Conservation (phyloP, 2,888 invertebrate genomes). For the Drosophila pegasa region DNA sequence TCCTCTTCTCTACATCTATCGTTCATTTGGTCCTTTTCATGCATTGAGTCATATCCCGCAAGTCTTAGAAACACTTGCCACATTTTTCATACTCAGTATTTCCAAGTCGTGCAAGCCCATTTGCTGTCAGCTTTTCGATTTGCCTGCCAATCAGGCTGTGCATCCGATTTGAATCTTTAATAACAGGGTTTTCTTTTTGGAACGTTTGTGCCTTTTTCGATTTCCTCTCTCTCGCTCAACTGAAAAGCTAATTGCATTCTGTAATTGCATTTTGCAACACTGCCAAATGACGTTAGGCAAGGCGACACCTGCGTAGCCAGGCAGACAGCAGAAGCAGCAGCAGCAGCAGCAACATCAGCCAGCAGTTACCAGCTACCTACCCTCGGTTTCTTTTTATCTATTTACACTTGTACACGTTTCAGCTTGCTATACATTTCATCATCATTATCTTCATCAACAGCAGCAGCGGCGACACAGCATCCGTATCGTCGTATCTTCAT, state of each 20-base stretch:
- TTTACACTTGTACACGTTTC: constrained; percentile 80
- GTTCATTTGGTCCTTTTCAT: no score
- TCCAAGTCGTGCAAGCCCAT: constrained; percentile 11
- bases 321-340: neutral
- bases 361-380: constrained; percentile 1
- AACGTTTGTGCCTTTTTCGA: constrained; percentile 27
- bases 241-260: constrained; percentile 68
- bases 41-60: no score
- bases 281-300: constrained; percentile 30
- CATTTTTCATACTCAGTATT: neutral
- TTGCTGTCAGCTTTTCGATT: constrained; percentile 58
- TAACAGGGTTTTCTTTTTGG: neutral
- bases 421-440: constrained; percentile 59
- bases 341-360: neutral
- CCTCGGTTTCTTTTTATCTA: constrained; percentile 60
- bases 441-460: constrained; percentile 41
- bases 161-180: constrained; percentile 31
- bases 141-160: constrained; percentile 55
- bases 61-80: no score
- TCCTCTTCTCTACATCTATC: no score
- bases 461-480: constrained; percentile 32
- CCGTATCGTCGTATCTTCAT: constrained; percentile 44
- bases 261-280: constrained; percentile 75
- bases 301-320: constrained; percentile 33
- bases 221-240: constrained; percentile 61